A percentile compares a stretch with the other conserved stretches of the same genome.
Evolutionary conservation across 2,888 invertebrate genomes (phyloP).

Genomic region (Drosophila pegasa): DNA sequence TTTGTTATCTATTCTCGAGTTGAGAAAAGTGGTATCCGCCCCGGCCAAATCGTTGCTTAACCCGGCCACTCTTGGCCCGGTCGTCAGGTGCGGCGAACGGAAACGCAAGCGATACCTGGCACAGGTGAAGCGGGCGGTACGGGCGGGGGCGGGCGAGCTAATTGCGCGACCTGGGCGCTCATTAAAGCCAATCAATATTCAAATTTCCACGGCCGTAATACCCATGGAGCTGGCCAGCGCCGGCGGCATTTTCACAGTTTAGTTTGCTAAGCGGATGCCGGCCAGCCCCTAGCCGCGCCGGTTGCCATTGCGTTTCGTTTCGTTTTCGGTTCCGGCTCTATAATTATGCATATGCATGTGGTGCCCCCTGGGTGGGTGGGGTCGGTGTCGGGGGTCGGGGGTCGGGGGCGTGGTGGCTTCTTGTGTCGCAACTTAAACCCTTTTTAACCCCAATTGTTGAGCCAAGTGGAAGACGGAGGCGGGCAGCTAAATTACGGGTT

Average conservation of each 20-base stretch:
- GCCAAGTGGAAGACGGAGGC: not conserved
- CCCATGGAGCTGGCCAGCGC: conserved; percentile 21
- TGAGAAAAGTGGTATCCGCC: not conserved
- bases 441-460: conserved; percentile 72
- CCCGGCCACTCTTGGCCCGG: not conserved
- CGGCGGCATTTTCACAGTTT: conserved; percentile 73
- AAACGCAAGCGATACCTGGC: conserved; percentile 38
- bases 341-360: conserved; percentile 70
- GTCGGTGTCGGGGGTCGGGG: conserved; percentile 10
- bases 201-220: conserved; percentile 48
- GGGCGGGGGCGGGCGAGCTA: conserved; percentile 31
- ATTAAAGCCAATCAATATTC: conserved; percentile 77
- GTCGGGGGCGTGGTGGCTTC: not conserved
- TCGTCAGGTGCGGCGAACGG: conserved; percentile 21
- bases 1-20: conserved; percentile 12
- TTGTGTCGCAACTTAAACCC: conserved; percentile 69
- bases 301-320: conserved; percentile 20
- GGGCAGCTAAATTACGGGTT: conserved; percentile 61
- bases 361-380: not conserved
- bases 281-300: conserved; percentile 33
- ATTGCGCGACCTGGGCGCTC: conserved; percentile 69
- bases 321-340: conserved; percentile 60
- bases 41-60: not conserved
- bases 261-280: conserved; percentile 66
- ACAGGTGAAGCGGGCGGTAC: not conserved